Evolutionary conservation across 1,140 invertebrate genomes (phyloP).

Genomic region (Sweltsa coloradensis): DNA sequence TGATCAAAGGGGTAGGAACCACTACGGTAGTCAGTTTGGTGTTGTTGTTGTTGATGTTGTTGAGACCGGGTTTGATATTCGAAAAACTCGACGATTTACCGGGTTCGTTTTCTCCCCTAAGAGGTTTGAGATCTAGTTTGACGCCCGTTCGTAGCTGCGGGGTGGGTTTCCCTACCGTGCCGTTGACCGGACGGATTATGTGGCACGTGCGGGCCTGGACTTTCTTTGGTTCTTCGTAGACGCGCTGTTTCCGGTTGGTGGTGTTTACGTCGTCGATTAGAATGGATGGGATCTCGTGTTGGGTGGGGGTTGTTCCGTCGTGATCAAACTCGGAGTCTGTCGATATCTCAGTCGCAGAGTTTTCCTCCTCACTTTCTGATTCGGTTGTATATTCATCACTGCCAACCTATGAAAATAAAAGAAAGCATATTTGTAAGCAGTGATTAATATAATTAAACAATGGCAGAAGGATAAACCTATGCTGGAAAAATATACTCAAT

Average conservation of each 20-base stretch:
- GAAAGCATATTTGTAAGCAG: no score
- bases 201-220: constrained; percentile 37
- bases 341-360: constrained; percentile 80
- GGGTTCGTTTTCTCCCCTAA: constrained; percentile 3
- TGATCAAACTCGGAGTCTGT: constrained; percentile 85
- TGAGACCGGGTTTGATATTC: constrained; percentile 6
- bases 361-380: constrained; percentile 43
- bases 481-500: not conserved
- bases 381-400: constrained; percentile 50
- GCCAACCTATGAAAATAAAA: constrained; percentile 18
- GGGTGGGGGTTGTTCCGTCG: constrained; percentile 56
- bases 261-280: constrained; percentile 46
- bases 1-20: constrained; percentile 7
- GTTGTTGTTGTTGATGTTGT: constrained; percentile 8
- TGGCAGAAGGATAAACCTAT: not conserved
- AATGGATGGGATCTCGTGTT: constrained; percentile 48
- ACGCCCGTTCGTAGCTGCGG: not conserved
- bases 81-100: constrained; percentile 7
- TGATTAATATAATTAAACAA: no score
- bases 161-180: not conserved
- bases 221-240: constrained; percentile 34
- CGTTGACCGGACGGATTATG: constrained; percentile 9
- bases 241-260: constrained; percentile 32
- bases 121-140: constrained; percentile 7
- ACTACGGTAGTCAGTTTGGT: not conserved